Base-by-base conservation (phyloP, 2,797 vertebrate genomes). In the Enteromius viviparus region DNA sequence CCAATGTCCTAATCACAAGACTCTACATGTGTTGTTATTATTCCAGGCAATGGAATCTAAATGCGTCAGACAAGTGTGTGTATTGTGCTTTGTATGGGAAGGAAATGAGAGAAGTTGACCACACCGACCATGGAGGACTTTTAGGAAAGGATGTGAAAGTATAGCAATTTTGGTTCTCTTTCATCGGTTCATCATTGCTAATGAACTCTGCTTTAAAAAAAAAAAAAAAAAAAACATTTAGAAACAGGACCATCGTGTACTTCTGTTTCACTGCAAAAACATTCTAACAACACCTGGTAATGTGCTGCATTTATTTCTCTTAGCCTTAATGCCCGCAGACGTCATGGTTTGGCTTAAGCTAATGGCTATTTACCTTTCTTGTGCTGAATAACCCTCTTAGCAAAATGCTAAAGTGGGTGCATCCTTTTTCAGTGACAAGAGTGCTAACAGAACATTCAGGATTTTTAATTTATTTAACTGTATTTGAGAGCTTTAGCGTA, bases 131-230 rank as follows among this genome's bases (percentile, higher is more conserved):
- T 76, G 51, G 68, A 81, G 79, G 53, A 29, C 29, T 21, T 47
- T 12, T 71, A 78, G 83, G 74, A 78, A 76, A 85, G 74, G 76
- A 71, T 26, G 60, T 78, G 72, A 62, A 86, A 85, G 80, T 51
- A 75, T 78, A 69, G 58, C 15, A 49, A 45, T 47, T 58, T 71
- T 49, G 11, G 15, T 83, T 87, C 62, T 88, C 89, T 89, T 85
- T 91, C 88, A 88, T 77, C 85, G 86, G 81, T 72, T 66, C 68
- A 47, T 71, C 6, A 80, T 79, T 70, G 79, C 79, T 89, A 88
- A 91, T 87, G 85, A 89, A 87, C 78, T 62, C 68, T 79, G 85
- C 83, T 83, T 85, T 86, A 85, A 83, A 87, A 82, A 83, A 87
- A 32, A 32, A 34, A 3, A 34, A 5, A 5, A 37, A 82, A 42